Evolutionary conservation across 2,113 vertebrate species (phyloP).

Genomic region (Taxidea taxus): DNA sequence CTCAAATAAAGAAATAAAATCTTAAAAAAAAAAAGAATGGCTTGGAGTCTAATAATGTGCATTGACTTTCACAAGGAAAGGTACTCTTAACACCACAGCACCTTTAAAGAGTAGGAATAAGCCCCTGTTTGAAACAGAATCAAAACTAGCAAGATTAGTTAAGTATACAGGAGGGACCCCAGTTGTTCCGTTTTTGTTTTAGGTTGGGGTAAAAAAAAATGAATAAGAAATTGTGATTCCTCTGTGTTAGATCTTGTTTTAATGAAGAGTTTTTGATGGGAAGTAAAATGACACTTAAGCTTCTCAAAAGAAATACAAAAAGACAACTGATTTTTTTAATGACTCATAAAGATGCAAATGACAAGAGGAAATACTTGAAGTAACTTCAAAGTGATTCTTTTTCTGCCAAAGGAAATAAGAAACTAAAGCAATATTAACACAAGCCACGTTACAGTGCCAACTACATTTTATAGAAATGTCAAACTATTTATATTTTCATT

Average conservation of each 20-base stretch:
- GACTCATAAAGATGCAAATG: not conserved
- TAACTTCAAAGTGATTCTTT: conserved; percentile 16
- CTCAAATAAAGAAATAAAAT: too few species aligned
- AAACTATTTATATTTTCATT: not conserved
- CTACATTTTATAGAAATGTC: not conserved
- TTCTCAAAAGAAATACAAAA: conserved; percentile 3
- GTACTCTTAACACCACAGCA: not conserved
- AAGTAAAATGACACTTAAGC: not conserved
- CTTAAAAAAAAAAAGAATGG: not conserved
- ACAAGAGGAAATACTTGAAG: not conserved
- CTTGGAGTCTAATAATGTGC: not conserved
- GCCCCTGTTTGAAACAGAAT: not conserved
- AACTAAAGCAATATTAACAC: conserved; percentile 20
- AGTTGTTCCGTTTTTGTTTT: conserved; percentile 15
- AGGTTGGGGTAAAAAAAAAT: not conserved
- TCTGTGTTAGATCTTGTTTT: conserved; percentile 7
- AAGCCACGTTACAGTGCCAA: not conserved
- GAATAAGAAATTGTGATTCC: not conserved
- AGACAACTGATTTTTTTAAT: conserved; percentile 3
- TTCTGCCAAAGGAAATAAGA: not conserved
- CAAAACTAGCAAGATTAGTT: not conserved
- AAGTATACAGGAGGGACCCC: not conserved
- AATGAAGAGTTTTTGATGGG: not conserved
- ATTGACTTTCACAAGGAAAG: not conserved
- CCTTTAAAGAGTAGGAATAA: not conserved